Conservation (phyloP, 2,113 vertebrate species). For the Ptyas mucosa region DNA sequence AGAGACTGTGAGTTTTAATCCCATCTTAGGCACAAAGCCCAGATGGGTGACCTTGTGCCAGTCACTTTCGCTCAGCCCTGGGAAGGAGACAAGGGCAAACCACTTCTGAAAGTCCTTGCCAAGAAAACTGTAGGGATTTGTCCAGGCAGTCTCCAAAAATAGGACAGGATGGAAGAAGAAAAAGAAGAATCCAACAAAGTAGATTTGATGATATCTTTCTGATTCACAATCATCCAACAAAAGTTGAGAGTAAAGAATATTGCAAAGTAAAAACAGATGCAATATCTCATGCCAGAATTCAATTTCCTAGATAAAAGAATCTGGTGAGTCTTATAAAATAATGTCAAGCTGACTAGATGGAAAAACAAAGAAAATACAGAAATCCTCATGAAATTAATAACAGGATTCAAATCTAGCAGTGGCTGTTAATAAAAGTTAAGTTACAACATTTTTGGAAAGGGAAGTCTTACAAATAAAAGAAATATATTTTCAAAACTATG, state of each 20-base stretch:
- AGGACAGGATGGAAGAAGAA: not conserved
- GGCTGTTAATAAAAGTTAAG: not conserved
- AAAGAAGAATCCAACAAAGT: slow-evolving; percentile 17
- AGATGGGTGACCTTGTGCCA: not conserved
- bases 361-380: not conserved
- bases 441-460: slow-evolving; percentile 23
- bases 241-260: not conserved
- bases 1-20: not conserved
- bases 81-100: not conserved
- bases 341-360: not conserved
- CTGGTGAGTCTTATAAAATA: slow-evolving; percentile 5
- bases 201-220: slow-evolving; percentile 37
- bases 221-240: not conserved
- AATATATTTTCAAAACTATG: slow-evolving; percentile 16
- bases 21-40: not conserved
- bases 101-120: not conserved
- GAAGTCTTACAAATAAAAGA: not conserved
- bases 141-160: not conserved
- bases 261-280: not conserved
- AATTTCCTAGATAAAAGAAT: not conserved
- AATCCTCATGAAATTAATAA: not conserved
- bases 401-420: not conserved
- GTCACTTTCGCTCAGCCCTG: not conserved
- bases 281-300: not conserved
- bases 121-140: not conserved